These are phyloP conservation scores for western clawed frog (Xenopus tropicalis) DNA, from an alignment of 2,113 vertebrate genomes.

Conservation along the genomic window DNA sequence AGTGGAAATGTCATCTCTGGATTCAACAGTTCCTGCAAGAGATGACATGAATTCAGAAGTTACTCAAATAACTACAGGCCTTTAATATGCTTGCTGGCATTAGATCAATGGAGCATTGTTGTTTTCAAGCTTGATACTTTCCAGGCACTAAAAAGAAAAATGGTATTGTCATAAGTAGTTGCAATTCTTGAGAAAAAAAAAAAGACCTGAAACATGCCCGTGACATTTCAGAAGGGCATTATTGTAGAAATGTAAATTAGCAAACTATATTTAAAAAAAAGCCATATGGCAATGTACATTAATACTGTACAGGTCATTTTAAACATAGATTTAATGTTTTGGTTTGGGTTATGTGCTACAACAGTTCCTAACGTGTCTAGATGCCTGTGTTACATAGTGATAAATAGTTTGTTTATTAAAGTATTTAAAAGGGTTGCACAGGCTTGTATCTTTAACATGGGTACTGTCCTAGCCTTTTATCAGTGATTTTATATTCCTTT, in stretches of 20 bases:
- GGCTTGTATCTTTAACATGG: neutral
- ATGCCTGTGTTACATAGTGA: neutral
- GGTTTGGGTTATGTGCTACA: neutral
- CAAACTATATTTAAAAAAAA: neutral
- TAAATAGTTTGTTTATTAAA: neutral
- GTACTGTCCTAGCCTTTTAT: too few species aligned
- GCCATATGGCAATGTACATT: neutral
- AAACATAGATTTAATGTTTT: neutral
- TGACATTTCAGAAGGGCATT: neutral
- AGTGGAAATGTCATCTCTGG: conserved; percentile 81
- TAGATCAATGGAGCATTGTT: neutral
- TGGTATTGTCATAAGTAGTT: neutral
- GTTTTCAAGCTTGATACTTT: neutral
- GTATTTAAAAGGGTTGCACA: neutral
- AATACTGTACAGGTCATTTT: neutral
- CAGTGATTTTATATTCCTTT: too few species aligned
- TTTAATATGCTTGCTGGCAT: conserved; percentile 56
- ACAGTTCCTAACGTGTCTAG: neutral
- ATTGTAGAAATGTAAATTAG: conserved; percentile 7
- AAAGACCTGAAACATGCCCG: neutral
- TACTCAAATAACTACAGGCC: conserved; percentile 67
- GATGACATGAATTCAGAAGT: conserved; percentile 78
- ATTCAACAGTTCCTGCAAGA: conserved; percentile 60
- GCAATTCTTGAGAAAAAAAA: too few species aligned
- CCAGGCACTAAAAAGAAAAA: conserved; percentile 10